phyloP scores from a whole-genome alignment of 2,888 invertebrate genomes.

The Eledona agricola region DNA sequence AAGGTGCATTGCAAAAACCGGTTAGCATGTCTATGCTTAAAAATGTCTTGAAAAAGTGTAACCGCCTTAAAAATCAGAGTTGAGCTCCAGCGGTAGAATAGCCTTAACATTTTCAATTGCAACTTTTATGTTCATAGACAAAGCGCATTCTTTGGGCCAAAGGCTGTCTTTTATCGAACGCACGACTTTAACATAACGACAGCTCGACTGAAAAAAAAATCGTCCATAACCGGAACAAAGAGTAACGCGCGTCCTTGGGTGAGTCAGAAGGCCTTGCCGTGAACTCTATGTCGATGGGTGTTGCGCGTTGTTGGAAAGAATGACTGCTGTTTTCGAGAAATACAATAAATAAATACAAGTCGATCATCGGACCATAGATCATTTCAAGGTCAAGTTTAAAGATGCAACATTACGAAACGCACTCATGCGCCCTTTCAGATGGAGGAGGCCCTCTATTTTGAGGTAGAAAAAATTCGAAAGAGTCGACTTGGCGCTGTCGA shows the following conservation, averaged over 20 bases:
- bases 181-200: conserved; percentile 5
- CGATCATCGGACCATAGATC: conserved; percentile 3
- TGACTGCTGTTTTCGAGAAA: too few relatives aligned
- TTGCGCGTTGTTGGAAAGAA: conserved; percentile 12
- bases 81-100: too few relatives aligned
- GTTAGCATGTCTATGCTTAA: too few relatives aligned
- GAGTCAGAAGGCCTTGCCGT: conserved; percentile 59
- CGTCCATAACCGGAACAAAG: conserved; percentile 54
- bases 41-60: too few relatives aligned
- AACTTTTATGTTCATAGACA: too few relatives aligned
- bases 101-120: too few relatives aligned
- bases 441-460: conserved; percentile 9
- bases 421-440: conserved; percentile 18
- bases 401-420: conserved; percentile 22
- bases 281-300: conserved; percentile 23
- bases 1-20: too few relatives aligned
- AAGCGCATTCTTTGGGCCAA: too few relatives aligned
- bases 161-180: too few relatives aligned
- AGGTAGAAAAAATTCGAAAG: conserved; percentile 11
- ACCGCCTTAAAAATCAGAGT: too few relatives aligned
- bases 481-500: conserved; percentile 21
- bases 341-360: too few relatives aligned
- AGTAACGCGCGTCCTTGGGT: conserved; percentile 59
- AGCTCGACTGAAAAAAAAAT: conserved; percentile 25
- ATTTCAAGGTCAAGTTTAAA: conserved; percentile 25